These are phyloP conservation scores for Callyntrura sp. DNA, from an alignment of 2,888 invertebrate species.

Conservation along the genomic window DNA sequence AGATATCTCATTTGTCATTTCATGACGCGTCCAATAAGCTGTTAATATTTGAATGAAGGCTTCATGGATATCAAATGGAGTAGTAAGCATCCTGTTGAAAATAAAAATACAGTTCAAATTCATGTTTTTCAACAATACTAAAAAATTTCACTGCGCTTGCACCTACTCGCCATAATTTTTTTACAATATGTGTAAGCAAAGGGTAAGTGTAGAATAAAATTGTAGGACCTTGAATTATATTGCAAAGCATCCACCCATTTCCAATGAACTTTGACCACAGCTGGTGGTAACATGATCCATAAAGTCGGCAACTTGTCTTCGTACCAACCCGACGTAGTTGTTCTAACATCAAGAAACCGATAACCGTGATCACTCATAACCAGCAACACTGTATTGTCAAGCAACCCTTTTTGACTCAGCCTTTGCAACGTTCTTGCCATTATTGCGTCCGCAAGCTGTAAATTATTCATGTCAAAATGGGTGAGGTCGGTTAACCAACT, in stretches of 20 bases:
- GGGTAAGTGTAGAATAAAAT: not conserved
- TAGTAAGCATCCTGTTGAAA: conserved; percentile 73
- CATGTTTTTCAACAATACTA: not conserved
- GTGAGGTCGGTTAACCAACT: conserved; percentile 79
- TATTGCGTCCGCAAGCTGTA: conserved; percentile 59
- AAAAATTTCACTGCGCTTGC: not conserved
- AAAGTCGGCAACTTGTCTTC: conserved; percentile 85
- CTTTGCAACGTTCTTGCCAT: conserved; percentile 60
- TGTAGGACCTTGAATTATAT: conserved; percentile 76
- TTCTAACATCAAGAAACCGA: conserved; percentile 90
- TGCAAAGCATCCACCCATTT: conserved; percentile 64
- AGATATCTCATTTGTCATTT: not conserved
- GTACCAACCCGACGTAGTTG: conserved; percentile 90
- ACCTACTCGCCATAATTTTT: too few species aligned
- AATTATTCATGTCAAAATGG: conserved; percentile 74
- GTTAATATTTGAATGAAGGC: conserved; percentile 70
- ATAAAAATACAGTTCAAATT: not conserved
- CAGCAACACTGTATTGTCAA: conserved; percentile 89
- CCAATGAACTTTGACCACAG: conserved; percentile 50
- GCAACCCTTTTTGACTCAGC: conserved; percentile 87
- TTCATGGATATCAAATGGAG: conserved; percentile 80
- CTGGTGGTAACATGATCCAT: conserved; percentile 77
- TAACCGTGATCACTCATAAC: conserved; percentile 92
- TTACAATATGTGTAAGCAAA: too few species aligned
- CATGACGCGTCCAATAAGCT: conserved; percentile 32